A percentile compares a stretch with the other conserved stretches of the same genome.
These are phyloP conservation scores for Yponomeuta plumbellus DNA, from an alignment of 2,888 invertebrate genomes.

Conservation along the genomic window DNA sequence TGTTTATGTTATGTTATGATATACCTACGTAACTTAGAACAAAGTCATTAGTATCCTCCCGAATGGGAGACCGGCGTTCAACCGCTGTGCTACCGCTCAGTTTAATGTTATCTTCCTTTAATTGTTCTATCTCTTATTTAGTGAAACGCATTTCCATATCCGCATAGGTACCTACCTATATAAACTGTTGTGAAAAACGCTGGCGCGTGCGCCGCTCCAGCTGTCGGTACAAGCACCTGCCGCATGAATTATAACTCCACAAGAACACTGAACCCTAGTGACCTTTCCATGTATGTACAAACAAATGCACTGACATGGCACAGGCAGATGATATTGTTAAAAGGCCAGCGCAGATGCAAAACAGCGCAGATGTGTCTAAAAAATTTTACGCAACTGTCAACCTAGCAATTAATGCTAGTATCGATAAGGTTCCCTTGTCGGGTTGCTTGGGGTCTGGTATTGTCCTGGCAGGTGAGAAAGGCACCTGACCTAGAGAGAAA, in stretches of 20 bases:
- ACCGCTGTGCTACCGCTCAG: too few relatives aligned
- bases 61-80: too few relatives aligned
- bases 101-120: too few relatives aligned
- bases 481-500: background rate
- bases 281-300: constrained; percentile 19
- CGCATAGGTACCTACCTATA: background rate
- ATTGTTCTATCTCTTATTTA: too few relatives aligned
- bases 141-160: background rate
- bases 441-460: background rate
- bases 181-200: background rate
- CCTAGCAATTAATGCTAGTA: background rate
- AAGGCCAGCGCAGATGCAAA: constrained; percentile 16
- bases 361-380: background rate
- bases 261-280: constrained; percentile 18
- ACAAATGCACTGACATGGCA: constrained; percentile 6
- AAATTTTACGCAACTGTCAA: background rate
- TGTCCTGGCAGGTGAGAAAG: background rate
- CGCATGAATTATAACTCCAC: constrained; percentile 42
- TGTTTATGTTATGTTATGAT: too few relatives aligned
- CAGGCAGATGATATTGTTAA: constrained; percentile 18
- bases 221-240: constrained; percentile 26
- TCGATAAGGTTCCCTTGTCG: background rate
- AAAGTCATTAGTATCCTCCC: too few relatives aligned
- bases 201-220: constrained; percentile 17
- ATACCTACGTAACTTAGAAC: too few relatives aligned